A percentile compares a stretch with the other conserved stretches of the same genome.
These are phyloP conservation scores for Drosophila fulvimacula DNA, from an alignment of 2,888 invertebrate species.

Conservation along the genomic window DNA sequence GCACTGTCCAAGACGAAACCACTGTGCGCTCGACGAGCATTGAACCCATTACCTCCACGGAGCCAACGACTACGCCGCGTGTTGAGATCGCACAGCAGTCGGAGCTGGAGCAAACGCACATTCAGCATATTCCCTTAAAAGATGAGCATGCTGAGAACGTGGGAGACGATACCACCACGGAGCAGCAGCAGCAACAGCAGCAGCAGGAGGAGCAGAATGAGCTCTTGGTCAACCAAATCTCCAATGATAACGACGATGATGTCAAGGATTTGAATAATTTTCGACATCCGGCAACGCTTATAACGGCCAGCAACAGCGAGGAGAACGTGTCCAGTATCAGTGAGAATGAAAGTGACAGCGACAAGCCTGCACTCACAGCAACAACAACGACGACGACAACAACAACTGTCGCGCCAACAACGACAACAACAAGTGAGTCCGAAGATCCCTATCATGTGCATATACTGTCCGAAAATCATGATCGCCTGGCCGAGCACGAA, in stretches of 20 bases:
- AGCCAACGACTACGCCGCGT: slow-evolving; percentile 81
- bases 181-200: slow-evolving; percentile 47
- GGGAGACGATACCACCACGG: slow-evolving; percentile 59
- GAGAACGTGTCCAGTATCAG: slow-evolving; percentile 50
- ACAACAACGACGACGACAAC: slow-evolving; percentile 26
- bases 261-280: slow-evolving; percentile 82
- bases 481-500: slow-evolving; percentile 82
- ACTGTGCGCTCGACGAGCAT: slow-evolving; percentile 76
- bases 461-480: slow-evolving; percentile 83
- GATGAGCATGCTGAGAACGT: slow-evolving; percentile 67
- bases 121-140: slow-evolving; percentile 68
- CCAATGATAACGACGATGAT: slow-evolving; percentile 78
- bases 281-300: slow-evolving; percentile 81
- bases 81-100: slow-evolving; percentile 42
- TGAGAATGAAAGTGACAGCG: slow-evolving; percentile 71
- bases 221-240: slow-evolving; percentile 76
- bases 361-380: slow-evolving; percentile 35
- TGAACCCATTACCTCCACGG: slow-evolving; percentile 82
- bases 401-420: slow-evolving; percentile 40
- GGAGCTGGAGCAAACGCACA: slow-evolving; percentile 59
- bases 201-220: slow-evolving; percentile 67
- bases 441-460: slow-evolving; percentile 83
- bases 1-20: slow-evolving; percentile 32
- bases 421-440: slow-evolving; percentile 46
- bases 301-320: slow-evolving; percentile 82